phyloP scores from a whole-genome alignment of 2,888 invertebrate species.

The Anarsia innoxiella region DNA sequence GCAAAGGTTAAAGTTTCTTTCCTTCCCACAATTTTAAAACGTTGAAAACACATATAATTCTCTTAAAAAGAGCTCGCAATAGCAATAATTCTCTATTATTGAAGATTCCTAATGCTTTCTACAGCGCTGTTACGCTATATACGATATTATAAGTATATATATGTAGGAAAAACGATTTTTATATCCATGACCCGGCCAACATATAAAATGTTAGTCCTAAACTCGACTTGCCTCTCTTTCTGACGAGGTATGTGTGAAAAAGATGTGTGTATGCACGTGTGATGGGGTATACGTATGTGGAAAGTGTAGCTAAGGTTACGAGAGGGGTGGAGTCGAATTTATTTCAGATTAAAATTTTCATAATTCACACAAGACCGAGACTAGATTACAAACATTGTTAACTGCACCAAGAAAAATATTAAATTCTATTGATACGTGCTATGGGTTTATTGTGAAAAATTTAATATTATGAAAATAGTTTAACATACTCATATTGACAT shows the following conservation, averaged over 20 bases:
- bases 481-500: too few species aligned
- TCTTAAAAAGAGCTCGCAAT: constrained; percentile 40
- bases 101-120: constrained; percentile 57
- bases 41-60: constrained; percentile 28
- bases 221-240: constrained; percentile 46
- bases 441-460: too few species aligned
- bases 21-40: constrained; percentile 13
- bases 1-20: too few species aligned
- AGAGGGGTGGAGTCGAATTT: constrained; percentile 38
- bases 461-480: too few species aligned
- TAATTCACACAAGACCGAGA: too few species aligned
- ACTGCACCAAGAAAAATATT: too few species aligned
- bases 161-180: constrained; percentile 69
- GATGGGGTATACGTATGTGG: constrained; percentile 59
- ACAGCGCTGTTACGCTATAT: constrained; percentile 36
- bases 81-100: constrained; percentile 62
- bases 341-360: too few species aligned
- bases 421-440: too few species aligned
- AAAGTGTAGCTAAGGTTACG: constrained; percentile 37
- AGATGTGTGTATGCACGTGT: constrained; percentile 51
- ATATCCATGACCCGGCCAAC: constrained; percentile 76
- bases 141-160: constrained; percentile 37
- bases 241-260: constrained; percentile 34
- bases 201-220: constrained; percentile 74
- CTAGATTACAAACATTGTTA: too few species aligned